These are phyloP conservation scores for Penaeus indicus DNA, from an alignment of 1,140 invertebrate species.

Conservation along the genomic window DNA sequence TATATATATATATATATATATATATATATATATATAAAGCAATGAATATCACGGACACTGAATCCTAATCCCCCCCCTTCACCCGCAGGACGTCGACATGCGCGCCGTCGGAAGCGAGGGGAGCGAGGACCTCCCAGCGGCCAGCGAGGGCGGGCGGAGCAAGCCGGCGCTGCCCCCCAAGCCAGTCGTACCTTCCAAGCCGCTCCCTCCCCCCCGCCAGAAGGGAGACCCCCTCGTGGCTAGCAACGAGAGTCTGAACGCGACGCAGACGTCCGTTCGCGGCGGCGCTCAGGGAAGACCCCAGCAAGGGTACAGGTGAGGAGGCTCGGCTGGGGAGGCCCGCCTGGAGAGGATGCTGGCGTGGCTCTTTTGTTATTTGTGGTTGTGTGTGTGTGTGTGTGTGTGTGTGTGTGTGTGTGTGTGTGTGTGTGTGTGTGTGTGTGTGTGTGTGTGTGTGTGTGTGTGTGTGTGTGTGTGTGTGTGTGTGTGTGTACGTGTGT, in stretches of 20 bases:
- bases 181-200: slow-evolving; percentile 74
- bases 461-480: no score
- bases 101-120: slow-evolving; percentile 17
- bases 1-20: slow-evolving; percentile 30
- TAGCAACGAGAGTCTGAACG: slow-evolving; percentile 36
- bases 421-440: no score
- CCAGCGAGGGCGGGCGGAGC: slow-evolving; percentile 63
- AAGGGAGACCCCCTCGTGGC: slow-evolving; percentile 68
- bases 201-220: slow-evolving; percentile 71
- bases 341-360: no score
- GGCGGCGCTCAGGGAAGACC: slow-evolving; percentile 3
- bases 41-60: no score
- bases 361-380: no score
- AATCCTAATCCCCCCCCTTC: background rate
- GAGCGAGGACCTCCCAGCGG: slow-evolving; percentile 11
- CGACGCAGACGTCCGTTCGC: background rate
- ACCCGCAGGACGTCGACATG: slow-evolving; percentile 29
- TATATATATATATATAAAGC: slow-evolving; percentile 19
- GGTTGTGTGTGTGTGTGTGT: no score
- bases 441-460: no score
- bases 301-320: slow-evolving; percentile 51
- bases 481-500: no score
- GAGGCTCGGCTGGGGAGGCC: no score
- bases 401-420: no score
- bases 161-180: slow-evolving; percentile 83